These are phyloP conservation scores for Neodiprion fabricii DNA, from an alignment of 1,140 invertebrate genomes.

Conservation along the genomic window DNA sequence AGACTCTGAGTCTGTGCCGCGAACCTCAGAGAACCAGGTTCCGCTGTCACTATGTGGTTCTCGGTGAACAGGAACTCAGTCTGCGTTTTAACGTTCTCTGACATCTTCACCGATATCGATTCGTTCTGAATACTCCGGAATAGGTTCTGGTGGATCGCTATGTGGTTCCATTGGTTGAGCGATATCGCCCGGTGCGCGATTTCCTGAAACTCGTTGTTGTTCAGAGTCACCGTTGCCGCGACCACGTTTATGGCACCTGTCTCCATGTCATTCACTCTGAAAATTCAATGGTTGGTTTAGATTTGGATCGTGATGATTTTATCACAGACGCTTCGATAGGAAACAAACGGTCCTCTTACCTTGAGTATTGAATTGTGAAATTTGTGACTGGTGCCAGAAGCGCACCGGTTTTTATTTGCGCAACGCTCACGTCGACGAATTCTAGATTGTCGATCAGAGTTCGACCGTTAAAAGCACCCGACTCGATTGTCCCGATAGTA, in stretches of 20 bases:
- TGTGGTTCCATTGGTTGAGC: conserved; percentile 68
- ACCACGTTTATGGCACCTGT: conserved; percentile 69
- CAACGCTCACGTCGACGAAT: conserved; percentile 67
- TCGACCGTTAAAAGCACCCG: conserved; percentile 69
- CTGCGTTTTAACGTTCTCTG: conserved; percentile 49
- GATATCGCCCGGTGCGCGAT: conserved; percentile 64
- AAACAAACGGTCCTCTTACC: conserved; percentile 55
- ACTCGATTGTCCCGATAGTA: conserved; percentile 65
- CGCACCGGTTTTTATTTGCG: conserved; percentile 65
- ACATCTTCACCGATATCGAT: conserved; percentile 59
- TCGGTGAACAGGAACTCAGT: conserved; percentile 67
- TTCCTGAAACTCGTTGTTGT: conserved; percentile 67
- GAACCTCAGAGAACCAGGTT: conserved; percentile 63
- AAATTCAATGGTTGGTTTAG: conserved; percentile 40
- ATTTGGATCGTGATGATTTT: not conserved
- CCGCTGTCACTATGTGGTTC: conserved; percentile 66
- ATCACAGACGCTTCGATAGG: not conserved
- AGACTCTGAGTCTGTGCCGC: conserved; percentile 61
- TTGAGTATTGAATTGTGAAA: conserved; percentile 71
- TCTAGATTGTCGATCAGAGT: conserved; percentile 69
- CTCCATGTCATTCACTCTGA: conserved; percentile 69
- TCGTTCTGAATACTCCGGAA: conserved; percentile 65
- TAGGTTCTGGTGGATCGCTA: conserved; percentile 69
- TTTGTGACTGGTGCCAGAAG: conserved; percentile 69
- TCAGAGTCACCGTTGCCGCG: conserved; percentile 66